Percentiles rank a stretch among this genome's conserved stretches.
phyloP scores from a whole-genome alignment of 2,113 vertebrate genomes.

The Myocastor coypus region DNA sequence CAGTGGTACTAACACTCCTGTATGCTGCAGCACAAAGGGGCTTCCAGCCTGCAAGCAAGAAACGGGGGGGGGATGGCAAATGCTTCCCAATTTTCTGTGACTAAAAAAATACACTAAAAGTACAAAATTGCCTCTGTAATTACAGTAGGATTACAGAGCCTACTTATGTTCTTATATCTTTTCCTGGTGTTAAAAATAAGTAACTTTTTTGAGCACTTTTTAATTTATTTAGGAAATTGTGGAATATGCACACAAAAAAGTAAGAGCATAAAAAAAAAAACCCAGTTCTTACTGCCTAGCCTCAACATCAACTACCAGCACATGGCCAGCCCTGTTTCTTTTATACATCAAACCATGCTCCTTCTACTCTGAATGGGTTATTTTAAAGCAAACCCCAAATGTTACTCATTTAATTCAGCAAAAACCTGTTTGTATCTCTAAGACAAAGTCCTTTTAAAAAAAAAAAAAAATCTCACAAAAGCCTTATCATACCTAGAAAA shows the following conservation, averaged over 20 bases:
- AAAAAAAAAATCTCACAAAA: constrained; percentile 9
- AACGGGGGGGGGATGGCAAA: neutral
- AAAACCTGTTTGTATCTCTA: constrained; percentile 33
- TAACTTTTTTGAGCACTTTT: constrained; percentile 26
- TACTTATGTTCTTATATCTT: constrained; percentile 1
- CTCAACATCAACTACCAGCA: neutral
- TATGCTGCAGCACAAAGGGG: neutral
- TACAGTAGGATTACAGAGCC: neutral
- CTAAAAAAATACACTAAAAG: constrained; percentile 27
- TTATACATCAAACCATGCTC: neutral
- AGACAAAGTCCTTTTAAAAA: neutral
- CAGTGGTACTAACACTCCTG: neutral
- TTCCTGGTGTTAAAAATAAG: constrained; percentile 59
- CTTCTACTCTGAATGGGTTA: neutral
- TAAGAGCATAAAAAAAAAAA: constrained; percentile 52
- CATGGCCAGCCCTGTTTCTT: neutral
- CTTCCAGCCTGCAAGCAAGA: neutral
- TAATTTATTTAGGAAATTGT: constrained; percentile 52
- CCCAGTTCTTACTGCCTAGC: neutral
- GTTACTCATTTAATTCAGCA: constrained; percentile 1
- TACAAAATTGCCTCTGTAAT: neutral
- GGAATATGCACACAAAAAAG: neutral
- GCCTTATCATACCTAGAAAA: neutral
- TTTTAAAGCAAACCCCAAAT: constrained; percentile 59
- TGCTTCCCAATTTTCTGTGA: constrained; percentile 15